Conservation (phyloP, 2,888 invertebrate species). For the Agrochola macilenta region DNA sequence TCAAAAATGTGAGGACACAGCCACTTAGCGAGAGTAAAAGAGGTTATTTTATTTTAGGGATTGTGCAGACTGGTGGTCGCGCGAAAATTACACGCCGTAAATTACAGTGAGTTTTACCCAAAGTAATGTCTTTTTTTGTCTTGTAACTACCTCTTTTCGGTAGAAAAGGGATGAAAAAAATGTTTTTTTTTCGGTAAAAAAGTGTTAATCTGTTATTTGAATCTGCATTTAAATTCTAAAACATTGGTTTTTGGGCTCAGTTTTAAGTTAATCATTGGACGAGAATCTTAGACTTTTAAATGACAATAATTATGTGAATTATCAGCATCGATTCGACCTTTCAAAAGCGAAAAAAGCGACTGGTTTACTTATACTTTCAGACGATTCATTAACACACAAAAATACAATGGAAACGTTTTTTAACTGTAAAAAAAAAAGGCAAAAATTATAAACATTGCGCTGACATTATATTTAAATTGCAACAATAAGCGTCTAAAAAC, state of each 20-base stretch:
- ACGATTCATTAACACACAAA: not conserved
- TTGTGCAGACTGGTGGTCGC: not conserved
- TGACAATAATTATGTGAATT: not conserved
- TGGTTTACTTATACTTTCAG: not conserved
- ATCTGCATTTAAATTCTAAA: not conserved
- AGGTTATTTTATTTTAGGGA: constrained; percentile 38
- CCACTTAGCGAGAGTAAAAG: constrained; percentile 21
- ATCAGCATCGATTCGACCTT: not conserved
- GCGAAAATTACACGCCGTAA: constrained; percentile 8
- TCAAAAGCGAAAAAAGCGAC: no score
- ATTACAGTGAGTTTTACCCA: not conserved
- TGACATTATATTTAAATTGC: not conserved
- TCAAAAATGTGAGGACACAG: constrained; percentile 43
- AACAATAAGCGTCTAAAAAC: constrained; percentile 12
- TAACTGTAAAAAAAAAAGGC: not conserved
- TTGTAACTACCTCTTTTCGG: not conserved
- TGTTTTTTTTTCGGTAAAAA: no score
- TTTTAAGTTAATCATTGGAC: not conserved
- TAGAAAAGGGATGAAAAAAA: not conserved
- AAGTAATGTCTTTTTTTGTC: not conserved
- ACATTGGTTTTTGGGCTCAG: no score
- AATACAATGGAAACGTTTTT: not conserved
- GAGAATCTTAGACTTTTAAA: not conserved
- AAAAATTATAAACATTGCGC: not conserved
- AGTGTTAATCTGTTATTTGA: no score